Conservation (phyloP, 2,797 vertebrate genomes). For the Bradypodion pumilum region DNA sequence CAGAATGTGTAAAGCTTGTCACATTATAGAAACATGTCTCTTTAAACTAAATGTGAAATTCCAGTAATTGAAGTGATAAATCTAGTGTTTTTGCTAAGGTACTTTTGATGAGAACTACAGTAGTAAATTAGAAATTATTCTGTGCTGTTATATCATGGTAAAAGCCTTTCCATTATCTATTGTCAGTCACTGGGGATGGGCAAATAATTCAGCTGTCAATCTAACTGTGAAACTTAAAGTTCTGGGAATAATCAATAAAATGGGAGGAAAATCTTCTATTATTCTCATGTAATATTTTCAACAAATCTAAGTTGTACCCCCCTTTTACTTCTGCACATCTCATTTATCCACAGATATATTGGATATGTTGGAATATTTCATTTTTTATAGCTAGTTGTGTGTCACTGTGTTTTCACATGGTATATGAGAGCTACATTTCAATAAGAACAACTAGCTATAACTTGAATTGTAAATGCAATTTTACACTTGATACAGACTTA, state of each 20-base stretch:
- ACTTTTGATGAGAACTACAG: conserved; percentile 87
- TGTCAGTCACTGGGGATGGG: conserved; percentile 86
- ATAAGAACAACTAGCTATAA: conserved; percentile 41
- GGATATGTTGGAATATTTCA: conserved; percentile 66
- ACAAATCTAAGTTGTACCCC: conserved; percentile 61
- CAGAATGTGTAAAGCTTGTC: conserved; percentile 89
- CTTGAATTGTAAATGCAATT: conserved; percentile 47
- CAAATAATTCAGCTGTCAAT: conserved; percentile 90
- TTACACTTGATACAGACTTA: conserved; percentile 57
- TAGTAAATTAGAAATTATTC: conserved; percentile 93
- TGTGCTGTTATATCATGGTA: conserved; percentile 83
- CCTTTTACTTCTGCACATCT: conserved; percentile 63
- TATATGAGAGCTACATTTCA: conserved; percentile 58
- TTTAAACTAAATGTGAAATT: conserved; percentile 96
- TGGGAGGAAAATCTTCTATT: conserved; percentile 62
- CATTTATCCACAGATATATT: conserved; percentile 69
- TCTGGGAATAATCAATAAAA: conserved; percentile 85
- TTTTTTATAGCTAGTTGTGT: conserved; percentile 63
- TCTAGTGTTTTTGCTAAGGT: conserved; percentile 84
- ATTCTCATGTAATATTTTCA: conserved; percentile 61
- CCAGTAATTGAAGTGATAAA: conserved; percentile 94
- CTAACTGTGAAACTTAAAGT: conserved; percentile 78
- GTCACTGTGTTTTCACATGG: conserved; percentile 63
- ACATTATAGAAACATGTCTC: conserved; percentile 93
- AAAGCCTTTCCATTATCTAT: conserved; percentile 88